Evolutionary conservation across 1,140 invertebrate species (phyloP), one percentile per base, ranked within the genome.

Genomic region (Macrobrachium rosenbergii): DNA sequence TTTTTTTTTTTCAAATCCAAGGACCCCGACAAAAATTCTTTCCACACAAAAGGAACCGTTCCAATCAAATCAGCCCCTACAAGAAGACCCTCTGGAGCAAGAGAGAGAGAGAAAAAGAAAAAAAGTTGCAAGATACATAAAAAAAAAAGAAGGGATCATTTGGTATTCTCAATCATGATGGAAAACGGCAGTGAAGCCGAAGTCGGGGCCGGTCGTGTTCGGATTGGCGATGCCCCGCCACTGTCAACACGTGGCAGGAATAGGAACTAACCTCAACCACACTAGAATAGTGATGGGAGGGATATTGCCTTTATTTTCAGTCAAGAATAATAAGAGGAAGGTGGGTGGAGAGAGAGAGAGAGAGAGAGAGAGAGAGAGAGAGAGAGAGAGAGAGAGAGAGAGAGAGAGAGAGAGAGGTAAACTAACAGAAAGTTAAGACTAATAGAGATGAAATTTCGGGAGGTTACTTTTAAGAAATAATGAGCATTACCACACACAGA

Each of bases 131-230:
- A 23, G 21, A 63, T 76, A 21, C 21, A 63, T 76, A 84, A 62
- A 76, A 78, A 11, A 84, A 77, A 75, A n/a, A 63, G 21, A 62
- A 43, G n/a, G 28, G 82, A 84, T 84, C 72, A 84, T 84, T 84
- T 84, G 75, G 82, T 84, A 84, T 84, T 84, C 82, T 43, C 62
- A 62, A 78, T 84, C 76, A 84, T 84, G 82, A 84, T 43, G 82
- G 59, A 84, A 63, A 23, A 52, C 52, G 82, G 63, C 45, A 73
- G 77, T 45, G 52, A 62, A 84, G 82, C 73, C 82, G 43, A 60
- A 72, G 77, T 73, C 28, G 12, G 28, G 58, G 17, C 58, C 37
- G 73, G 73, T 76, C 82, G 82, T 84, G 82, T 62, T 43, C 16
- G 19, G 82, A n/a, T 60, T 84, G 8, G 67, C 52, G 73, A 63